phyloP scores from a whole-genome alignment of 2,113 vertebrate species.

The Lota lota region DNA sequence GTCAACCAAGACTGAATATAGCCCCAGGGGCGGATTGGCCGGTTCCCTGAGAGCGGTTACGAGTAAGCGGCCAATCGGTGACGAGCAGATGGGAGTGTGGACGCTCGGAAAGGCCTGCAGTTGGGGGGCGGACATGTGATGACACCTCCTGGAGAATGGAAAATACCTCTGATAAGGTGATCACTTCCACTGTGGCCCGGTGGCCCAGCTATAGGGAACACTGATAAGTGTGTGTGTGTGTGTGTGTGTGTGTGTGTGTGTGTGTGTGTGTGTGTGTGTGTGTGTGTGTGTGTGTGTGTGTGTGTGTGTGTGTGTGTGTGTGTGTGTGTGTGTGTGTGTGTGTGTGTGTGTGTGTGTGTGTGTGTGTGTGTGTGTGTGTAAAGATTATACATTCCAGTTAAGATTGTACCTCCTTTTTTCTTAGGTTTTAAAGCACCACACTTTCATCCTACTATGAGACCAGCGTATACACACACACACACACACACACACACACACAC shows the following conservation, averaged over 20 bases:
- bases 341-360: too few relatives aligned
- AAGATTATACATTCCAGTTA: too few relatives aligned
- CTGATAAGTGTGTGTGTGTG: slow-evolving; percentile 41
- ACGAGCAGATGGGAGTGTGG: slow-evolving; percentile 40
- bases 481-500: too few relatives aligned
- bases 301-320: too few relatives aligned
- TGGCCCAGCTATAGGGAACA: slow-evolving; percentile 31
- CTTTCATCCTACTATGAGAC: too few relatives aligned
- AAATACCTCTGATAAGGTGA: slow-evolving; percentile 71
- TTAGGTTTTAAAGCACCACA: too few relatives aligned
- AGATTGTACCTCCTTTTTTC: too few relatives aligned
- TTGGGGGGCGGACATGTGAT: slow-evolving; percentile 61
- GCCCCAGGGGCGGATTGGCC: slow-evolving; percentile 23
- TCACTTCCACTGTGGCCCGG: slow-evolving; percentile 53
- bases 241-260: slow-evolving; percentile 1
- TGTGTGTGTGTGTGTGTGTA: too few relatives aligned
- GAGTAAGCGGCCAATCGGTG: slow-evolving; percentile 35
- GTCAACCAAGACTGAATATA: slow-evolving; percentile 39
- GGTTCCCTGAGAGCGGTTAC: slow-evolving; percentile 22
- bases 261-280: too few relatives aligned
- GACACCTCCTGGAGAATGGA: slow-evolving; percentile 67
- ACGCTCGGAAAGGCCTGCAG: slow-evolving; percentile 47
- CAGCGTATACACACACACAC: too few relatives aligned
- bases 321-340: too few relatives aligned
- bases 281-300: too few relatives aligned